Evolutionary conservation across 2,797 vertebrate genomes (phyloP).

Genomic region (Peromyscus aztecus): DNA sequence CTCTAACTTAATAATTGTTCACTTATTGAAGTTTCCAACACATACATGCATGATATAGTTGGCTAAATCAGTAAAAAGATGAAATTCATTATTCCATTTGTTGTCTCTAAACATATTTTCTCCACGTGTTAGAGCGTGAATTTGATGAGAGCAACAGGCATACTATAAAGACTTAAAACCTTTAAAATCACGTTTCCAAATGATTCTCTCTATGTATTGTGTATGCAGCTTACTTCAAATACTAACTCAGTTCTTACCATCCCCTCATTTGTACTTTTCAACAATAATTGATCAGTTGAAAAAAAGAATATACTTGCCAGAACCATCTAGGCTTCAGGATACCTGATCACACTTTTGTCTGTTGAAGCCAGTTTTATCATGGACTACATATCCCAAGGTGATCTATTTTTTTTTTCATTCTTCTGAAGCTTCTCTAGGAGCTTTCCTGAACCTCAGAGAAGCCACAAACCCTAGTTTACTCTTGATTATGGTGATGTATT

Average conservation of each 20-base stretch:
- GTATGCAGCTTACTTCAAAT: background rate
- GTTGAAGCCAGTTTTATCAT: background rate
- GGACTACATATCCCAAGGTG: rapidly evolving
- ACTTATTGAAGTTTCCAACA: background rate
- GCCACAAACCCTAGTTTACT: background rate
- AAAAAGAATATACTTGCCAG: background rate
- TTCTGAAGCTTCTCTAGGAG: background rate
- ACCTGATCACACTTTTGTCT: too few species aligned
- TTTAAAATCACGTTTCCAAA: background rate
- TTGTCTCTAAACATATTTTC: background rate
- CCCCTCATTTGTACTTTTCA: background rate
- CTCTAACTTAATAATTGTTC: background rate
- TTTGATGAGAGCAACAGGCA: background rate
- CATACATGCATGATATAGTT: background rate
- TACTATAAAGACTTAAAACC: too few species aligned
- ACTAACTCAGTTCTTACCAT: background rate
- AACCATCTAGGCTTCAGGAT: background rate
- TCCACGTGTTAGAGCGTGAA: background rate
- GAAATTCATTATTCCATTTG: background rate
- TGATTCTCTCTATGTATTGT: background rate
- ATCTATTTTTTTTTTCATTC: background rate
- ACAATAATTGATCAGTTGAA: background rate
- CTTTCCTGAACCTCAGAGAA: background rate
- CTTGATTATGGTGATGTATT: background rate
- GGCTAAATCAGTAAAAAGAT: background rate